Evolutionary conservation across 2,888 invertebrate species (phyloP).

Genomic region (Philopedon plagiatum): DNA sequence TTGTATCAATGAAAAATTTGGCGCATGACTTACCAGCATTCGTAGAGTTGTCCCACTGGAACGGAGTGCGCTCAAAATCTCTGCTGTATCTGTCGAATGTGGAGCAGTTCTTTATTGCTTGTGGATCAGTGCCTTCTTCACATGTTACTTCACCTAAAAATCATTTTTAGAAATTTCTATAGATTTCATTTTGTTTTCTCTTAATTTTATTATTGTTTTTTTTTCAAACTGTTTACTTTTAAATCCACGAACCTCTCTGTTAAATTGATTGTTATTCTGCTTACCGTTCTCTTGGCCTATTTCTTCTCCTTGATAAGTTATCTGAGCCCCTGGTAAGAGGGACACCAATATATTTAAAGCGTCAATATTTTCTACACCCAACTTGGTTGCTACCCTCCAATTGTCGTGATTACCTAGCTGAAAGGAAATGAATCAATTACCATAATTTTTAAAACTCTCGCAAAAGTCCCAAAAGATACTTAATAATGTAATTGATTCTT

Average conservation of each 20-base stretch:
- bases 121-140: slow-evolving; percentile 72
- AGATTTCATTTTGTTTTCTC: neutral
- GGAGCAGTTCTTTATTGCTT: slow-evolving; percentile 65
- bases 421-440: slow-evolving; percentile 15
- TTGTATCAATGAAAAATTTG: no score
- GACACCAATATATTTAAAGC: slow-evolving; percentile 86
- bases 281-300: slow-evolving; percentile 77
- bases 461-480: no score
- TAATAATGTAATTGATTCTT: no score
- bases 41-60: slow-evolving; percentile 79
- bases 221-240: no score
- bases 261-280: no score
- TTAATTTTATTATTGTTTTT: no score
- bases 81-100: slow-evolving; percentile 73
- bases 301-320: slow-evolving; percentile 91
- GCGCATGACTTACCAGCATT: slow-evolving; percentile 75
- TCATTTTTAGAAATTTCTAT: neutral
- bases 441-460: no score
- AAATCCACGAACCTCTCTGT: no score
- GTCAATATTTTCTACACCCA: slow-evolving; percentile 78
- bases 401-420: slow-evolving; percentile 85
- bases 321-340: slow-evolving; percentile 86
- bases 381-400: slow-evolving; percentile 78
- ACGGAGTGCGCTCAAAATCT: slow-evolving; percentile 85
- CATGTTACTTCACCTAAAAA: slow-evolving; percentile 66